Evolutionary conservation across 2,113 vertebrate genomes (phyloP).

Genomic region (Engystomops pustulosus): DNA sequence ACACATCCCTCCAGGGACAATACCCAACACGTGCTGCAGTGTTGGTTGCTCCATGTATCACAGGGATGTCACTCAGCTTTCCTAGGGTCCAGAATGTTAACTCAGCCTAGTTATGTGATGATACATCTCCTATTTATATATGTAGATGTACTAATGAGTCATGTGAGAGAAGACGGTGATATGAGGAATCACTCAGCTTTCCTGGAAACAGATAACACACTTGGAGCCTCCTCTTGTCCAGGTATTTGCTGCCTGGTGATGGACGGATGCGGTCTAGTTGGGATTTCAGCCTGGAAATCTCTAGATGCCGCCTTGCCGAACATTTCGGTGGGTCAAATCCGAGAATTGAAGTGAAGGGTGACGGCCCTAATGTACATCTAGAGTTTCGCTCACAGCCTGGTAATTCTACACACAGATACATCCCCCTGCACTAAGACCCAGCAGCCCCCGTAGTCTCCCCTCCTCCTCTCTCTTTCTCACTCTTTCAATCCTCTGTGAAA

Average conservation of each 20-base stretch:
- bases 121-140: background rate
- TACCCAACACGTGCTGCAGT: too few species aligned
- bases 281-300: background rate
- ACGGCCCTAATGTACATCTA: background rate
- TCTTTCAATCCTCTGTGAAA: background rate
- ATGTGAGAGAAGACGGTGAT: too few species aligned
- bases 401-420: background rate
- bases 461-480: background rate
- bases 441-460: background rate
- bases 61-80: too few species aligned
- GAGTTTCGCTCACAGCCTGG: background rate
- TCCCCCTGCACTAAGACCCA: background rate
- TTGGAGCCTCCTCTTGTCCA: background rate
- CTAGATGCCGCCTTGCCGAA: background rate
- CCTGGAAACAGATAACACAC: background rate
- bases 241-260: background rate
- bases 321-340: background rate
- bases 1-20: too few species aligned
- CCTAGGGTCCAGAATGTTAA: too few species aligned
- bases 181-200: background rate
- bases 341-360: background rate
- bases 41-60: too few species aligned
- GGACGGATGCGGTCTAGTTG: background rate
- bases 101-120: background rate
- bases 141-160: background rate